phyloP scores from a whole-genome alignment of 2,888 invertebrate genomes.

The Drosophila recens region DNA sequence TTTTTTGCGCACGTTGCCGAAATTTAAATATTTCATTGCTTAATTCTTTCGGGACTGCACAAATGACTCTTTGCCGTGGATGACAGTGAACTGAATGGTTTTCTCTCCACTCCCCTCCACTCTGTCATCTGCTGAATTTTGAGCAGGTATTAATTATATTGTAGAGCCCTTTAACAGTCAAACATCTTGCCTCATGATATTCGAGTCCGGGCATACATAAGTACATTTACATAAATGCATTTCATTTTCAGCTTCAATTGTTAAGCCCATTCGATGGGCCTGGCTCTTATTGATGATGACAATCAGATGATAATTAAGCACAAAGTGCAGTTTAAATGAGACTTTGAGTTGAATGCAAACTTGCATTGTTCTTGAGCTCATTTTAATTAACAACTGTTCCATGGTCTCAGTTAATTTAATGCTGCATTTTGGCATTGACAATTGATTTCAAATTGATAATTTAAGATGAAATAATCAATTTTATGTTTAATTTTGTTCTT shows the following conservation, averaged over 20 bases:
- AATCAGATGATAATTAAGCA: slow-evolving; percentile 29
- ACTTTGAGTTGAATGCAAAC: not conserved
- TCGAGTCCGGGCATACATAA: not conserved
- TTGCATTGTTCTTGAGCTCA: slow-evolving; percentile 6
- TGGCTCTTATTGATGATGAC: slow-evolving; percentile 35
- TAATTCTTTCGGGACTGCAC: slow-evolving; percentile 7
- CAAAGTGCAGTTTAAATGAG: slow-evolving; percentile 47
- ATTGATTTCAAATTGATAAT: not conserved
- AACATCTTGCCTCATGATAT: slow-evolving; percentile 19
- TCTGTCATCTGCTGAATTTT: not conserved
- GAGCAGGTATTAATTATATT: slow-evolving; percentile 51
- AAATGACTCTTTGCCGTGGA: slow-evolving; percentile 1
- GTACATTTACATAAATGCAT: slow-evolving; percentile 11
- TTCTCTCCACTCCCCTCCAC: no score
- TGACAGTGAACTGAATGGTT: not conserved
- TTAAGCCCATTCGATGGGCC: slow-evolving; percentile 19
- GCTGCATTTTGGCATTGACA: not conserved
- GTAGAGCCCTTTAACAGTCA: slow-evolving; percentile 6
- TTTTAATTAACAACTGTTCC: slow-evolving; percentile 23
- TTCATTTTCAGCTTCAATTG: slow-evolving; percentile 67
- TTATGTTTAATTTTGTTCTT: not conserved
- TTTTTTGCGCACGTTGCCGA: slow-evolving; percentile 21
- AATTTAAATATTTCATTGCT: slow-evolving; percentile 59
- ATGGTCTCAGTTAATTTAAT: slow-evolving; percentile 4
- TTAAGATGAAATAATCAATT: not conserved